Conservation (phyloP, 2,113 vertebrate species). For the Grallaria varia region DNA sequence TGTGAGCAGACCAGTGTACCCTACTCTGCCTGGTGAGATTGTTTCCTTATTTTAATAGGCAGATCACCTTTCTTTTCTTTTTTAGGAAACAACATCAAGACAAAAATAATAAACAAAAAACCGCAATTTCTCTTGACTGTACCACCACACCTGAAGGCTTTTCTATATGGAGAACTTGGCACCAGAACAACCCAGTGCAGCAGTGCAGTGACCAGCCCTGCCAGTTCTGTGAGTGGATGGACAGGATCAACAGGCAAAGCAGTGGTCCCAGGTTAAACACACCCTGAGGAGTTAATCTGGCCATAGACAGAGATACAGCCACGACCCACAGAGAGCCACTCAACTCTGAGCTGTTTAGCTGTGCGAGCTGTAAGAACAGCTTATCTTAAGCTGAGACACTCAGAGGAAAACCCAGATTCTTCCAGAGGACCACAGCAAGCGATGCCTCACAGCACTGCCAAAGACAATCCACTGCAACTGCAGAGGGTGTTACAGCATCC, state of each 20-base stretch:
- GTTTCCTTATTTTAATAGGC: no score
- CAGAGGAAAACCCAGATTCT: neutral
- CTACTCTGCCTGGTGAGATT: no score
- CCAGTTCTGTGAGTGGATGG: no score
- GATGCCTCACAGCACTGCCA: fast-evolving
- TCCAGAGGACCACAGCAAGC: neutral
- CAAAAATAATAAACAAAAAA: neutral
- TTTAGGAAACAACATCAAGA: neutral
- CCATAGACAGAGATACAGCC: neutral
- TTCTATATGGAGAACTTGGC: fast-evolving
- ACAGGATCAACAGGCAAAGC: neutral
- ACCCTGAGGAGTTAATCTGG: neutral
- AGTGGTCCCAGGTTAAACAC: neutral
- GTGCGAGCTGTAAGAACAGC: neutral
- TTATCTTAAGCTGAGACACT: neutral
- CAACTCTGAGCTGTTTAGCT: neutral
- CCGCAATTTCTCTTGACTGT: neutral
- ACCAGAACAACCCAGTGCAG: neutral
- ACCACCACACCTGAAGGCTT: neutral
- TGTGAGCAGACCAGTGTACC: no score
- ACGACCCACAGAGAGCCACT: neutral
- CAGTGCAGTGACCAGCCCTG: neutral
- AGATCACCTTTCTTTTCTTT: no score
- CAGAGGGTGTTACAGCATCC: neutral
- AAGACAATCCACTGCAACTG: neutral